These are phyloP conservation scores for Standfussiana lucernea DNA, from an alignment of 2,888 invertebrate species.

Conservation along the genomic window DNA sequence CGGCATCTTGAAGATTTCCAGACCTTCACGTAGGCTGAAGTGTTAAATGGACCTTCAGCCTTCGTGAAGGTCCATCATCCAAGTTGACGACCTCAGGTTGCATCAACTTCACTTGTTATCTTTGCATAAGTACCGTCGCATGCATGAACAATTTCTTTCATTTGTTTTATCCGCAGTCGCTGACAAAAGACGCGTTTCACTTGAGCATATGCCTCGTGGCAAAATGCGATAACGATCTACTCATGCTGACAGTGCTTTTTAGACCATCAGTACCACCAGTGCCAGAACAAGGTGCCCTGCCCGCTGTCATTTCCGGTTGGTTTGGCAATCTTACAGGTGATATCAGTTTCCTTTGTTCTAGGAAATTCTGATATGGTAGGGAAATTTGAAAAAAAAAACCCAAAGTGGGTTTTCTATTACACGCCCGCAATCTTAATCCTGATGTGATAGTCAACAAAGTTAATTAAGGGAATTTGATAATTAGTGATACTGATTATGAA, in stretches of 20 bases:
- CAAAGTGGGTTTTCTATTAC: constrained; percentile 11
- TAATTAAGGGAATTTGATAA: constrained; percentile 3
- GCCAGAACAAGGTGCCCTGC: neutral
- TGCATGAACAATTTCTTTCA: neutral
- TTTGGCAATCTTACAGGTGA: neutral
- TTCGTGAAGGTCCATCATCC: neutral
- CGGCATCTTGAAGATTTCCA: neutral
- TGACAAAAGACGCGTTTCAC: neutral
- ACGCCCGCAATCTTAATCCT: constrained; percentile 5
- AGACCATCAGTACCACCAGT: neutral
- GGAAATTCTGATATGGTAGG: neutral
- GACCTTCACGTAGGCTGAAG: neutral
- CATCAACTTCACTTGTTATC: neutral
- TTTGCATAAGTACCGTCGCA: no score
- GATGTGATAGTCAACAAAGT: constrained; percentile 1
- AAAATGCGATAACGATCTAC: neutral
- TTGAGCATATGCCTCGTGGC: neutral
- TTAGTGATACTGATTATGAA: neutral
- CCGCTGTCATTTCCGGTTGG: neutral
- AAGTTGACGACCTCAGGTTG: neutral
- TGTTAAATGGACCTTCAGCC: neutral
- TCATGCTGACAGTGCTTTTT: neutral
- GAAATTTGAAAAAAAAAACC: neutral
- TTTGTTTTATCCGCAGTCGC: neutral
- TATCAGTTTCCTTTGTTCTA: neutral